phyloP scores from a whole-genome alignment of 2,888 invertebrate genomes.

The Tiliacea aurago region DNA sequence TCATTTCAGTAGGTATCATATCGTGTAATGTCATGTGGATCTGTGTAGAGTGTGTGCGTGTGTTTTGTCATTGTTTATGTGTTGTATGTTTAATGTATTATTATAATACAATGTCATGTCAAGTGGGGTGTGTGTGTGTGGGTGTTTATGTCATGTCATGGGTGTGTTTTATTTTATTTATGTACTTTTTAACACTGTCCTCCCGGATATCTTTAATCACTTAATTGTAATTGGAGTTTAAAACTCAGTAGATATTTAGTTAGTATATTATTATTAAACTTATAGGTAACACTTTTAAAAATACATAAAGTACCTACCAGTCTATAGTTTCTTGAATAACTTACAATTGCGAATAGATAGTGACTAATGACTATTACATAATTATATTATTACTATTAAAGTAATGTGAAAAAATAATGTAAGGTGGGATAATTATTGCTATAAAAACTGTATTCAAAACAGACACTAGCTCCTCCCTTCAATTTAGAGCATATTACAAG shows the following conservation, averaged over 20 bases:
- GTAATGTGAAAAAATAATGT: too few species aligned
- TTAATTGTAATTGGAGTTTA: not conserved
- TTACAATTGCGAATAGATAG: not conserved
- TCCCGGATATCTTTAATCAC: not conserved
- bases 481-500: not conserved
- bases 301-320: constrained; percentile 5
- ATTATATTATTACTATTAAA: not conserved
- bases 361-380: not conserved
- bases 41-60: not conserved
- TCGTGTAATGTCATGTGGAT: not conserved
- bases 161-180: not conserved
- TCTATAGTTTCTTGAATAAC: not conserved
- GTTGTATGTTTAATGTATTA: not conserved
- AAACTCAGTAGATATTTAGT: not conserved
- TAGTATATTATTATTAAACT: not conserved
- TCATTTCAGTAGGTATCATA: not conserved
- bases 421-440: not conserved
- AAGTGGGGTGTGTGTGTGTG: not conserved
- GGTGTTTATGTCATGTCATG: not conserved
- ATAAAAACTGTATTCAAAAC: not conserved
- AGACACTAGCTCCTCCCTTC: not conserved
- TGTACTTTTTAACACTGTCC: not conserved
- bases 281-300: not conserved
- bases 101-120: not conserved
- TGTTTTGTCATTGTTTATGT: not conserved